These are phyloP conservation scores for Ciconia stormi DNA, from an alignment of 2,113 vertebrate genomes.

Conservation along the genomic window DNA sequence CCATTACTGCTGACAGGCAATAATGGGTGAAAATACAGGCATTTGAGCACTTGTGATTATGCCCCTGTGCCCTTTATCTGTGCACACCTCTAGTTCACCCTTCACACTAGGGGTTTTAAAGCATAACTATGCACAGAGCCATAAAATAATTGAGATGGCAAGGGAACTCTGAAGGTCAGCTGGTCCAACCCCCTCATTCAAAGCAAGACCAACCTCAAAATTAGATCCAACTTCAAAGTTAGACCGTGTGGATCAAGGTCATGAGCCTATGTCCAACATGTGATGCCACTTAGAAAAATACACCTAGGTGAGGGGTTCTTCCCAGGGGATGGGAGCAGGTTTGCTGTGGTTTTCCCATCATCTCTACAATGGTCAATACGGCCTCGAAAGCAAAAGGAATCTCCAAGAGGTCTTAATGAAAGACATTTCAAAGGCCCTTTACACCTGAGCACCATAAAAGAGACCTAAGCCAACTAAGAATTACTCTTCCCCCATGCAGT, in stretches of 20 bases:
- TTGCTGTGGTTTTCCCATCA: neutral
- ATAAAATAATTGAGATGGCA: neutral
- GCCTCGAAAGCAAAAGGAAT: neutral
- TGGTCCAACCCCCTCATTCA: neutral
- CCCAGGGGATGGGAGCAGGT: neutral
- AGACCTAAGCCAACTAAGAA: neutral
- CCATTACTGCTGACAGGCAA: neutral
- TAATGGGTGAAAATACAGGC: neutral
- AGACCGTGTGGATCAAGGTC: neutral
- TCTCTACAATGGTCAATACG: neutral
- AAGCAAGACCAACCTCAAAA: neutral
- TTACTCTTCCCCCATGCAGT: neutral
- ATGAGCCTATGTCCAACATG: fast-evolving
- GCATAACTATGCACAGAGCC: neutral
- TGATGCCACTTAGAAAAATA: neutral
- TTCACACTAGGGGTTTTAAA: neutral
- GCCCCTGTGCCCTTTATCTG: neutral
- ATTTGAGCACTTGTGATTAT: neutral
- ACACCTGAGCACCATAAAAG: neutral
- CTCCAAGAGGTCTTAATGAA: constrained; percentile 4
- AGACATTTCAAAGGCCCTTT: neutral
- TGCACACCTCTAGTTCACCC: neutral
- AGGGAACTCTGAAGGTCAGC: neutral
- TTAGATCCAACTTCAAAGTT: neutral
- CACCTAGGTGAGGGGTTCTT: neutral